phyloP scores from a whole-genome alignment of 2,888 invertebrate species.

The Calliphora vomitoria region DNA sequence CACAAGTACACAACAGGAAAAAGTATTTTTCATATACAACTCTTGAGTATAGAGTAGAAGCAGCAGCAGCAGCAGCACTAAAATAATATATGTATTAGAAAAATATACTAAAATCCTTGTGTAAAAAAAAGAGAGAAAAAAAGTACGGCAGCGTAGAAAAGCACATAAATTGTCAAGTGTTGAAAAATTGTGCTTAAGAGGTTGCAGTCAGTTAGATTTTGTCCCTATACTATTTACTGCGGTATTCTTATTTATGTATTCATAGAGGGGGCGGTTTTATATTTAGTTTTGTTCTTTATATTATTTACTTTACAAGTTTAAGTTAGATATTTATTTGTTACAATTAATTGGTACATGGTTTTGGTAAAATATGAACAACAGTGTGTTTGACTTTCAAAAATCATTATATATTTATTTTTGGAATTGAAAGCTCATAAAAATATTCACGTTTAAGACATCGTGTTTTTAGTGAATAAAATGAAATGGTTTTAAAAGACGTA shows the following conservation, averaged over 20 bases:
- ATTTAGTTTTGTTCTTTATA: background rate
- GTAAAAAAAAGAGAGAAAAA: background rate
- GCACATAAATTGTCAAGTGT: constrained; percentile 70
- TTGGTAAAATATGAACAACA: no score
- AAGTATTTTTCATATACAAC: constrained; percentile 46
- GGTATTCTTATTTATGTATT: constrained; percentile 22
- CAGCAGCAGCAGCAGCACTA: no score
- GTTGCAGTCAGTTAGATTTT: constrained; percentile 64
- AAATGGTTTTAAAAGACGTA: no score
- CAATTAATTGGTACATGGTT: background rate
- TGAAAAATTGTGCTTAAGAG: constrained; percentile 69
- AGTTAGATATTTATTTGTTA: background rate
- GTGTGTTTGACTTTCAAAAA: no score
- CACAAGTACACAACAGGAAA: constrained; percentile 46
- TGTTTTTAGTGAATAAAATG: no score
- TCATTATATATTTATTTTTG: no score
- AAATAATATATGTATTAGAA: constrained; percentile 29
- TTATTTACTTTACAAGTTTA: background rate
- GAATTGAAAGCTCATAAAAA: no score
- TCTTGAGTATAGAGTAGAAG: constrained; percentile 32
- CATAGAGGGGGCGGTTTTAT: constrained; percentile 12
- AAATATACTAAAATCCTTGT: constrained; percentile 19
- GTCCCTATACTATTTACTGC: background rate
- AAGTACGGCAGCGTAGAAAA: constrained; percentile 50
- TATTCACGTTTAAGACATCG: no score